Evolutionary conservation across 92 coral and sea anemone species (phyloP).

Genomic region (Siderastrea siderea): DNA sequence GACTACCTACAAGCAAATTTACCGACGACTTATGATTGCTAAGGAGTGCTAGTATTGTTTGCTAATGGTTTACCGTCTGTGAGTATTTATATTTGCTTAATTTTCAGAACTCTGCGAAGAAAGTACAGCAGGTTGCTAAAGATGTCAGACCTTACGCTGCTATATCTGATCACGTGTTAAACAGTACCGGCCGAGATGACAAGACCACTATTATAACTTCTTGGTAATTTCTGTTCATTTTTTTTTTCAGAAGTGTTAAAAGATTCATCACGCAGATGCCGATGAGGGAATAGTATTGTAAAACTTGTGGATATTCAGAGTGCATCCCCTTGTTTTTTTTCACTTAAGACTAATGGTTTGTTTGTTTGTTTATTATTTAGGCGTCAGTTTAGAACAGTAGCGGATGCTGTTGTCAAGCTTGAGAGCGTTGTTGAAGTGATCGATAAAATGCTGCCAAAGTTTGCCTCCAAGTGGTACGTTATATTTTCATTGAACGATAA

Average conservation of each 20-base stretch:
- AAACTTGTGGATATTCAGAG: background rate
- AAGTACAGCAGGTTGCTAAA: slow-evolving; percentile 45
- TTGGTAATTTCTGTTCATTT: slow-evolving; percentile 50
- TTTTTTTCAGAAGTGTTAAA: background rate
- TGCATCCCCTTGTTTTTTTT: background rate
- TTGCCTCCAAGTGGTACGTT: slow-evolving; percentile 65
- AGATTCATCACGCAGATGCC: background rate
- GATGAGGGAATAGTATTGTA: background rate
- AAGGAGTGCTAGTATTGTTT: no score
- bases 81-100: background rate
- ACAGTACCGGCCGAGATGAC: slow-evolving; percentile 47
- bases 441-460: slow-evolving; percentile 42
- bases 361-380: slow-evolving; percentile 15
- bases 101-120: slow-evolving; percentile 58
- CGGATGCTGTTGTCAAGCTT: slow-evolving; percentile 41
- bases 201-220: slow-evolving; percentile 56
- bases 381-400: slow-evolving; percentile 42
- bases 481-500: background rate
- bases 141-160: slow-evolving; percentile 75
- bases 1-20: no score
- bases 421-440: slow-evolving; percentile 27
- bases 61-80: background rate
- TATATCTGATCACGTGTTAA: slow-evolving; percentile 61
- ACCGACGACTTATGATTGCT: no score
- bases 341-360: background rate